Base-by-base conservation (phyloP, 35 echinoderm and acorn worm species). In the Heliocidaris erythrogramma region DNA sequence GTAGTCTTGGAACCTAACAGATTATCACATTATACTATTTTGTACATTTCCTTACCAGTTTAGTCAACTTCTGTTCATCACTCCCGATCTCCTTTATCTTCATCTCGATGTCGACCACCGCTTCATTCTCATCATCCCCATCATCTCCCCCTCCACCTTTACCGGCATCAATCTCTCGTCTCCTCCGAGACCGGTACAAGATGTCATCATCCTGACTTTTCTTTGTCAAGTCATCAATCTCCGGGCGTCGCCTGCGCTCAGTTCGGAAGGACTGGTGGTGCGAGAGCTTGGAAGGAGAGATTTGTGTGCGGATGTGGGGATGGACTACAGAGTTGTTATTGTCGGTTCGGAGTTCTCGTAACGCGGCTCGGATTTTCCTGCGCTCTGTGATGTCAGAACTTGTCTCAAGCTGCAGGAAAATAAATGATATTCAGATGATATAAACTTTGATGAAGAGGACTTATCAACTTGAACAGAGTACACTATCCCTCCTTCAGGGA, bases 181-280 rank as follows among this genome's bases (percentile, higher is more conserved):
- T 92, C 91, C 48, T 92, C 13, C 91, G 14, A 52, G 87, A 50
- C 13, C 91, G 91, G 49, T 92, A 92, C 11, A 92, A 59, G 91
- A 92, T 59, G 50, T 92, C 91, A 92, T 92, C 91, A 92, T 92
- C 91, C 91, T 92, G 91, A 59, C 91, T 92, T 18, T 59, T 49
- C 91, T 92, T 92, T 14, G 91, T 92, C 48, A 5, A 13, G 13
- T 59, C 91, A 9, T 92, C 91, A 30, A 48, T 92, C 91, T 92
- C 91, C n/a, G 91, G 91, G n/a, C 91, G 47, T 92, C 91, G 48
- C 31, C 91, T 32, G 7, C 91, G 91, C 11, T 92, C 91, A 11
- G 31, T 13, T 30, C 91, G 48, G 91, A 92, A 92, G 12, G 91
- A 92, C 32, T 92, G 91, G 49, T 92, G 91, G 30, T 92, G 91